These are phyloP conservation scores for Coranthus polyacanthus DNA, from an alignment of 2,797 vertebrate genomes.

Conservation along the genomic window DNA sequence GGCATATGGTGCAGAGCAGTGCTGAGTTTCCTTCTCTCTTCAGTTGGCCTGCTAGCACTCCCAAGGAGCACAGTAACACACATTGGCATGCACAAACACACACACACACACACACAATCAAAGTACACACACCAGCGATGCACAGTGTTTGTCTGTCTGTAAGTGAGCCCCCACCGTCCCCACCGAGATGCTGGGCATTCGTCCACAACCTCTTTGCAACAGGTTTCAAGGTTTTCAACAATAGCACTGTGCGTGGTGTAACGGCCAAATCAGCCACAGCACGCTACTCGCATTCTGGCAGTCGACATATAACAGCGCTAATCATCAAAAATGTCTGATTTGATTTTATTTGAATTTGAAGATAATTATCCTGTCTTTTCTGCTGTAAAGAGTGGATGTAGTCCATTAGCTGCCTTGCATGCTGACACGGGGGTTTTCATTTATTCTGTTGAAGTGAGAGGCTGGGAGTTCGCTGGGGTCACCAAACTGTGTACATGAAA, in stretches of 20 bases:
- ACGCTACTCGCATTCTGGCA: not conserved
- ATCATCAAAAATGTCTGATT: not conserved
- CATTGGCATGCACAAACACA: conserved; percentile 12
- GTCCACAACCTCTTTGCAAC: conserved; percentile 61
- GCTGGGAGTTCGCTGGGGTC: not conserved
- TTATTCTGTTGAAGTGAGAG: not conserved
- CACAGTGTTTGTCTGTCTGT: conserved; percentile 50
- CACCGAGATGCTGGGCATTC: conserved; percentile 45
- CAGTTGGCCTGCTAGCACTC: conserved; percentile 72
- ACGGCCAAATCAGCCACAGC: conserved; percentile 21
- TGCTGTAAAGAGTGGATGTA: not conserved
- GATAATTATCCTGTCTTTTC: not conserved
- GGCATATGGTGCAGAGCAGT: conserved; percentile 82
- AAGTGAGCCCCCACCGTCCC: conserved; percentile 34
- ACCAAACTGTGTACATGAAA: not conserved
- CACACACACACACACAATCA: conserved; percentile 12
- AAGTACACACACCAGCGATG: conserved; percentile 33
- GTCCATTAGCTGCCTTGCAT: not conserved
- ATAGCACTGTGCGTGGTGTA: conserved; percentile 16
- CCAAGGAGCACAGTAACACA: conserved; percentile 50
- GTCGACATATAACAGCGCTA: not conserved
- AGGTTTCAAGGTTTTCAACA: conserved; percentile 60
- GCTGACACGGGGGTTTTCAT: not conserved
- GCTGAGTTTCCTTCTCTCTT: conserved; percentile 76
- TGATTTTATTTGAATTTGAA: not conserved